Conservation (phyloP, 2,888 invertebrate genomes). For the Tridacna gigas region DNA sequence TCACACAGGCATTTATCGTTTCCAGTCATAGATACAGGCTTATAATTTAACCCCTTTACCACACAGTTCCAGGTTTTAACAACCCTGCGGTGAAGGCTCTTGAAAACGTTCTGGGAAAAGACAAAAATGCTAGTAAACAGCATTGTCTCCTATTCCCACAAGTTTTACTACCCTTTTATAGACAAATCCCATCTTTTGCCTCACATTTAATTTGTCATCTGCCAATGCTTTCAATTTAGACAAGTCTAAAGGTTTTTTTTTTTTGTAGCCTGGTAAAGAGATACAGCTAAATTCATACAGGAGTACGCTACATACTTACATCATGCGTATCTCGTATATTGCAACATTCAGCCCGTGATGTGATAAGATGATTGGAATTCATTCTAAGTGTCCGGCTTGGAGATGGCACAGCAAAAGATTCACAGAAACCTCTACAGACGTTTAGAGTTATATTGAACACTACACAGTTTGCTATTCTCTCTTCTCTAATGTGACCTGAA, state of each 20-base stretch:
- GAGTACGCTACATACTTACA: conserved; percentile 87
- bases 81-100: too few species aligned
- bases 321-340: conserved; percentile 95
- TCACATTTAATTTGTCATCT: too few species aligned
- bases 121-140: neutral
- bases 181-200: too few species aligned
- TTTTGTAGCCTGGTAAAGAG: too few species aligned
- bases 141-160: neutral
- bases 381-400: conserved; percentile 85
- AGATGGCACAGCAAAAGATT: conserved; percentile 94
- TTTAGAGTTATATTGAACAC: conserved; percentile 94
- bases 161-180: too few species aligned
- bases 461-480: conserved; percentile 93
- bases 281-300: too few species aligned
- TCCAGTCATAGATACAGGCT: neutral
- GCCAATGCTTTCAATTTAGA: too few species aligned
- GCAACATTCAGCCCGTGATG: conserved; percentile 94
- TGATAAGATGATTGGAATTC: conserved; percentile 88
- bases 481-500: conserved; percentile 91
- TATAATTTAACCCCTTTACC: neutral
- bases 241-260: too few species aligned
- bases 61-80: too few species aligned
- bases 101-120: neutral
- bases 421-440: conserved; percentile 94
- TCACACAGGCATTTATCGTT: neutral